These are phyloP conservation scores for Passer domesticus DNA, from an alignment of 2,113 vertebrate species.

Conservation along the genomic window DNA sequence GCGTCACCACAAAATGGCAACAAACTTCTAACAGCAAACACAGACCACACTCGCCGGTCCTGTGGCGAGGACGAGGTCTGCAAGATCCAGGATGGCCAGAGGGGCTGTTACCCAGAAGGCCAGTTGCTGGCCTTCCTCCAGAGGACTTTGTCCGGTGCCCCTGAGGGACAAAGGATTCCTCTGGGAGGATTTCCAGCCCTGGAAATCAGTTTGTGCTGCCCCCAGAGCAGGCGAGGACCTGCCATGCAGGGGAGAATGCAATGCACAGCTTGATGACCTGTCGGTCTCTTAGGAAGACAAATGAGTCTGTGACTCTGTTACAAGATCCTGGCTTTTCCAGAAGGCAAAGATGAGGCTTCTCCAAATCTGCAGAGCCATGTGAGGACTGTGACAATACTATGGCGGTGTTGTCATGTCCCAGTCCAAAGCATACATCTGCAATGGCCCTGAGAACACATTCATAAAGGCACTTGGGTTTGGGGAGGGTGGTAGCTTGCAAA, in stretches of 20 bases:
- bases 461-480: rapidly evolving
- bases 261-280: neutral
- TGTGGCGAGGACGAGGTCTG: no score
- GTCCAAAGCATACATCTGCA: neutral
- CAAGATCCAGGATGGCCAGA: no score
- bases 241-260: neutral
- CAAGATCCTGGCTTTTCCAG: neutral
- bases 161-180: no score
- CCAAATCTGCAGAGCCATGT: neutral
- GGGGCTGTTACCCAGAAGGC: no score
- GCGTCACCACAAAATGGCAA: neutral
- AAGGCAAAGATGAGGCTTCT: neutral
- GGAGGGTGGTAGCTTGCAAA: neutral
- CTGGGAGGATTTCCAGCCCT: neutral
- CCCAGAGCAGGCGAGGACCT: neutral
- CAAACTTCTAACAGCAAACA: neutral
- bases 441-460: neutral
- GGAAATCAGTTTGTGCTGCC: neutral
- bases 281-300: neutral
- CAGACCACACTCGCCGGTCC: no score
- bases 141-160: neutral
- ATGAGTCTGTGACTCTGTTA: no score
- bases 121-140: neutral
- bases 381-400: neutral
- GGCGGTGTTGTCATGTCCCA: neutral